Evolutionary conservation across 2,888 invertebrate species (phyloP).

Genomic region (Carcina quercana): DNA sequence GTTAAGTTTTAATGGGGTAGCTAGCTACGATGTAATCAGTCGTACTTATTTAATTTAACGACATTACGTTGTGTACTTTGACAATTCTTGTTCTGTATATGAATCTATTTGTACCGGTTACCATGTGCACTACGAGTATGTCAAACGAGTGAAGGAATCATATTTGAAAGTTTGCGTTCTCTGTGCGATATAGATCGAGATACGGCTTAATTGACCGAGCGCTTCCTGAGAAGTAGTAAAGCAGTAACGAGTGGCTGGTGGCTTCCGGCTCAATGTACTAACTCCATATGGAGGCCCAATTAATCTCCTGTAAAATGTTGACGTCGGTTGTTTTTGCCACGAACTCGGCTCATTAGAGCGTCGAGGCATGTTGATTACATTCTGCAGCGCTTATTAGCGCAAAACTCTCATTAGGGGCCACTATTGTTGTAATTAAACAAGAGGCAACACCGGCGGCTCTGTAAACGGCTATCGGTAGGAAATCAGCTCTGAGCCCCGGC

Average conservation of each 20-base stretch:
- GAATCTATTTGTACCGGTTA: too few species aligned
- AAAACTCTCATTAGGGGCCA: slow-evolving; percentile 71
- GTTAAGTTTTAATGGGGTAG: slow-evolving; percentile 75
- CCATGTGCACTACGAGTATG: too few species aligned
- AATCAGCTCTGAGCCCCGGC: slow-evolving; percentile 35
- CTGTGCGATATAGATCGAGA: slow-evolving; percentile 21
- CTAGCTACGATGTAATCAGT: slow-evolving; percentile 72
- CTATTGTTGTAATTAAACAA: slow-evolving; percentile 75
- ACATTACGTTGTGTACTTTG: slow-evolving; percentile 62
- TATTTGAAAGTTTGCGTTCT: too few species aligned
- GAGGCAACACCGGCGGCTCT: slow-evolving; percentile 51
- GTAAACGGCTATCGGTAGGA: slow-evolving; percentile 26
- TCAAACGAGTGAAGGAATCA: too few species aligned
- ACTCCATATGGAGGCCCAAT: slow-evolving; percentile 60
- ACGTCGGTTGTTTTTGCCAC: slow-evolving; percentile 66
- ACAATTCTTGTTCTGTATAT: too few species aligned
- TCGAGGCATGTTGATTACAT: slow-evolving; percentile 73
- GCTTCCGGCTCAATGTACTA: slow-evolving; percentile 19
- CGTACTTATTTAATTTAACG: slow-evolving; percentile 73
- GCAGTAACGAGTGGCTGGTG: slow-evolving; percentile 14
- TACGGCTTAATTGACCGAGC: slow-evolving; percentile 21
- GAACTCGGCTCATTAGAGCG: slow-evolving; percentile 71
- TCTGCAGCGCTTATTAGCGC: slow-evolving; percentile 73
- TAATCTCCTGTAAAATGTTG: slow-evolving; percentile 70
- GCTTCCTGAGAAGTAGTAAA: slow-evolving; percentile 32